phyloP scores from a whole-genome alignment of 2,888 invertebrate species.

The Dendrolimus houi region DNA sequence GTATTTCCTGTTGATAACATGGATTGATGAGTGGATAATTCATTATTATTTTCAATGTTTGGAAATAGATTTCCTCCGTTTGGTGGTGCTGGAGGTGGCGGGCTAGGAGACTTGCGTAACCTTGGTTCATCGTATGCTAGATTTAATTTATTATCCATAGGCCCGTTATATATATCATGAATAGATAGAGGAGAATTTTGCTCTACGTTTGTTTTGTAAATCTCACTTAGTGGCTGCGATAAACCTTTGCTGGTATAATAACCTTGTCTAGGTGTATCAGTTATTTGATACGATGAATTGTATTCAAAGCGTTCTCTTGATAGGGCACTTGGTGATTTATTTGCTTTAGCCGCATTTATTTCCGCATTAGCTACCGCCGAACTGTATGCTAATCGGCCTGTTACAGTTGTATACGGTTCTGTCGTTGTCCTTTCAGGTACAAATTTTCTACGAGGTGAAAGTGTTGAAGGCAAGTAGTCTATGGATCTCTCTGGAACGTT shows the following conservation, averaged over 20 bases:
- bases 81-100: conserved; percentile 88
- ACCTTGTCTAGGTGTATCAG: conserved; percentile 47
- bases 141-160: conserved; percentile 56
- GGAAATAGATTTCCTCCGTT: conserved; percentile 76
- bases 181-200: conserved; percentile 79
- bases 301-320: conserved; percentile 77
- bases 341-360: conserved; percentile 68
- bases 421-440: conserved; percentile 74
- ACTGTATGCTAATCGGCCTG: conserved; percentile 80
- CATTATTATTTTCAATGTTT: conserved; percentile 51
- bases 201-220: conserved; percentile 69
- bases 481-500: conserved; percentile 79
- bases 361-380: conserved; percentile 81
- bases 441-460: conserved; percentile 77
- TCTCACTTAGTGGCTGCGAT: conserved; percentile 64
- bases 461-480: conserved; percentile 74
- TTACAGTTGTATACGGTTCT: conserved; percentile 80
- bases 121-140: conserved; percentile 69
- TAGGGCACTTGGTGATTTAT: conserved; percentile 68
- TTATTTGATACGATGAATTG: conserved; percentile 69
- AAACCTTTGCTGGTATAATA: conserved; percentile 55
- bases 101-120: conserved; percentile 78
- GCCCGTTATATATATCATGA: conserved; percentile 79
- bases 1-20: conserved; percentile 46
- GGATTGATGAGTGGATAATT: conserved; percentile 35